Conservation (phyloP, 2,113 vertebrate species). For the Emydocephalus ijimae region DNA sequence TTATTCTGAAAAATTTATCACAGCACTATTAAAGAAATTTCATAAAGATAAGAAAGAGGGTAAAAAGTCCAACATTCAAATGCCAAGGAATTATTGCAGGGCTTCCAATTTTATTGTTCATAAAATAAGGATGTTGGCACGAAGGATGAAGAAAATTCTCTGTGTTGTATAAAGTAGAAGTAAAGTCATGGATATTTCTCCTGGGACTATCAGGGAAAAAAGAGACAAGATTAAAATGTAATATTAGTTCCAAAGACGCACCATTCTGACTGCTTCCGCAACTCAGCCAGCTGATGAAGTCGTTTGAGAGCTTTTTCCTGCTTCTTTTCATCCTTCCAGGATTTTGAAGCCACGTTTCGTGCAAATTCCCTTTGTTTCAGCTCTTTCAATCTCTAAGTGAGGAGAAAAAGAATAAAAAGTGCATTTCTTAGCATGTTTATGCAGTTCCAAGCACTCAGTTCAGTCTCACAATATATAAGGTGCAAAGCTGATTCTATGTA, state of each 20-base stretch:
- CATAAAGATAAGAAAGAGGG: slow-evolving; percentile 25
- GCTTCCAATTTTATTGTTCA: slow-evolving; percentile 44
- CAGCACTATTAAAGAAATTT: slow-evolving; percentile 22
- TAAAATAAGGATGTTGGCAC: slow-evolving; percentile 32
- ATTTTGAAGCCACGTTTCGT: slow-evolving; percentile 96
- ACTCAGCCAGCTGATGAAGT: slow-evolving; percentile 89
- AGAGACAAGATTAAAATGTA: slow-evolving; percentile 1
- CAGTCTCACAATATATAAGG: neutral
- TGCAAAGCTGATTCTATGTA: neutral
- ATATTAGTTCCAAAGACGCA: slow-evolving; percentile 61
- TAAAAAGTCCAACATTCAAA: slow-evolving; percentile 32
- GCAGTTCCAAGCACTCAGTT: neutral
- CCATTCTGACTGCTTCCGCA: slow-evolving; percentile 88
- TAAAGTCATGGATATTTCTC: slow-evolving; percentile 40
- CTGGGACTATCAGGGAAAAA: slow-evolving; percentile 3
- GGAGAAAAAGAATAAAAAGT: slow-evolving; percentile 25
- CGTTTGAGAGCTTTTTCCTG: slow-evolving; percentile 93
- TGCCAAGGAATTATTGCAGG: slow-evolving; percentile 37
- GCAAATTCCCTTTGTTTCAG: slow-evolving; percentile 98
- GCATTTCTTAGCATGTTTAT: neutral
- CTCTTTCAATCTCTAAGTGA: slow-evolving; percentile 89
- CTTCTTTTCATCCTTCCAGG: slow-evolving; percentile 98
- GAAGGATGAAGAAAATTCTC: slow-evolving; percentile 7
- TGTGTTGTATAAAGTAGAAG: neutral
- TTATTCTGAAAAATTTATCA: neutral